Percentiles rank a stretch among this genome's conserved stretches.
Evolutionary conservation across 2,113 vertebrate genomes (phyloP).

Genomic region (Labeo catla): DNA sequence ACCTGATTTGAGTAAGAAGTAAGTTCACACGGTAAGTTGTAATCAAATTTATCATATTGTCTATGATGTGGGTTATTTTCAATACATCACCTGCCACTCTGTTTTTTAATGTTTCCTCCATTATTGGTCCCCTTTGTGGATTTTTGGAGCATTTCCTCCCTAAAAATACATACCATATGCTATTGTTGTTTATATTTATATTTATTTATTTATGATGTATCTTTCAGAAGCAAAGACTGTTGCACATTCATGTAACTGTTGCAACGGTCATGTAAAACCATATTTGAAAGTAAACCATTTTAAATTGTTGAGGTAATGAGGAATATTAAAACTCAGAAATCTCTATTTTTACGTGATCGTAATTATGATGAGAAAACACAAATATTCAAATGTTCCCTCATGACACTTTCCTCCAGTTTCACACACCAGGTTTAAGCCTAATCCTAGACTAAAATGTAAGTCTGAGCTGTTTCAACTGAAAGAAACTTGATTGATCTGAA

Average conservation of each 20-base stretch:
- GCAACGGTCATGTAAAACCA: not conserved
- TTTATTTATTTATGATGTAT: not conserved
- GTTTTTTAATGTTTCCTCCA: not conserved
- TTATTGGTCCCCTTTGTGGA: not conserved
- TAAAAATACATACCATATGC: not conserved
- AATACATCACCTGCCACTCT: not conserved
- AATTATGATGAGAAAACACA: no score
- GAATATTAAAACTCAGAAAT: no score
- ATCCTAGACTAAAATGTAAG: no score
- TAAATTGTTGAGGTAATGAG: no score
- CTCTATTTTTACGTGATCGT: no score
- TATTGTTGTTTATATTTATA: not conserved
- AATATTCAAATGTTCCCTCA: no score
- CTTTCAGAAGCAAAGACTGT: no score
- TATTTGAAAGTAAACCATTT: not conserved
- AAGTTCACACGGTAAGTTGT: not conserved
- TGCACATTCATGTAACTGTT: not conserved
- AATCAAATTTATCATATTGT: not conserved
- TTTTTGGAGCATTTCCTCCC: not conserved
- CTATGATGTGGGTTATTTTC: not conserved
- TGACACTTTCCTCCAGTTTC: no score
- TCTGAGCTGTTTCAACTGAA: no score
- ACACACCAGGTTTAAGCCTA: no score
- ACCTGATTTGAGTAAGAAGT: not conserved
- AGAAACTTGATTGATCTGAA: no score